Conservation (phyloP, 1,140 invertebrate species). For the Drosophila nannoptera region DNA sequence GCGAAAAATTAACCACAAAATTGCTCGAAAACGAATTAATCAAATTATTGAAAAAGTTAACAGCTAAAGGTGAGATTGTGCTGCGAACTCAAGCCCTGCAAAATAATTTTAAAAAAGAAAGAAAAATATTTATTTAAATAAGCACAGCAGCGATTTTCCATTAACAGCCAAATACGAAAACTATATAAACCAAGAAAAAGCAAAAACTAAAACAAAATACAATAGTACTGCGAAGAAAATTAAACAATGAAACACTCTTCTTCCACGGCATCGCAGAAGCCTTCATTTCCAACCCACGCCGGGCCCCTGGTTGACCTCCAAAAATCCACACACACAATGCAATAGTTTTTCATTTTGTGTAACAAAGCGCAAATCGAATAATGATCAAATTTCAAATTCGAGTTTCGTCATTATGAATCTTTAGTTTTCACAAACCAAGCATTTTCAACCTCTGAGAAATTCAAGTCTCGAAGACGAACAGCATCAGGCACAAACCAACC, state of each 20-base stretch:
- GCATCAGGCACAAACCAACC: slow-evolving; percentile 69
- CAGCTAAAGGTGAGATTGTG: slow-evolving; percentile 36
- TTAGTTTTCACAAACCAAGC: slow-evolving; percentile 56
- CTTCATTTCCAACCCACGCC: slow-evolving; percentile 67
- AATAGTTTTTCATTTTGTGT: slow-evolving; percentile 78
- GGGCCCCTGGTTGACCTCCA: slow-evolving; percentile 42
- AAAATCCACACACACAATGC: slow-evolving; percentile 70
- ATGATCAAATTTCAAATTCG: slow-evolving; percentile 61
- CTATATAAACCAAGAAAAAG: background rate
- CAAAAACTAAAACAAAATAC: slow-evolving; percentile 33
- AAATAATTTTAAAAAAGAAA: background rate
- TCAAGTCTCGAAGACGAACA: slow-evolving; percentile 58
- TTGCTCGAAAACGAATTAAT: slow-evolving; percentile 20
- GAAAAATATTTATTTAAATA: slow-evolving; percentile 2
- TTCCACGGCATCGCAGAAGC: slow-evolving; percentile 76
- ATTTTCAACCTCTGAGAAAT: slow-evolving; percentile 54
- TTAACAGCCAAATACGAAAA: slow-evolving; percentile 22
- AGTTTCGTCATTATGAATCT: slow-evolving; percentile 65
- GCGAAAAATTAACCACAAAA: slow-evolving; percentile 12
- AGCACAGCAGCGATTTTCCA: slow-evolving; percentile 37
- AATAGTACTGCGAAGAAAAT: slow-evolving; percentile 32
- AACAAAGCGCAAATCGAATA: slow-evolving; percentile 71
- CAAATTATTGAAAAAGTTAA: slow-evolving; percentile 3
- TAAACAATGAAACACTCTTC: slow-evolving; percentile 58
- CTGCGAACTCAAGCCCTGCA: slow-evolving; percentile 17